Evolutionary conservation across 2,888 invertebrate genomes (phyloP).

Genomic region (Mesochorus sp.): DNA sequence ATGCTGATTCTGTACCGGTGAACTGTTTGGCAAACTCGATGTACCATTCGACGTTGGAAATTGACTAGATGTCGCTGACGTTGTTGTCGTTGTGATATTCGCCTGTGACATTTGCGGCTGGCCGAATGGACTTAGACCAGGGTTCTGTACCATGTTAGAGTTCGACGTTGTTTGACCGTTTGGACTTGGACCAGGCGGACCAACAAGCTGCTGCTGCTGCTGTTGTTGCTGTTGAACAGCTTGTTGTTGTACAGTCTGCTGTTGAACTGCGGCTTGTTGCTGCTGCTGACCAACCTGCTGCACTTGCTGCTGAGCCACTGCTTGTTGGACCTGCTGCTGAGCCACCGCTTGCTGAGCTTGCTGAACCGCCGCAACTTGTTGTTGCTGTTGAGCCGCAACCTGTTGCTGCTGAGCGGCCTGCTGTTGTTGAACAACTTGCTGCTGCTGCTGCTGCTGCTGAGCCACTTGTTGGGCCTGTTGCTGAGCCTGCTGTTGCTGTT

Average conservation of each 20-base stretch:
- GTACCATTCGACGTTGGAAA: conserved; percentile 86
- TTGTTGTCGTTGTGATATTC: conserved; percentile 82
- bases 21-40: conserved; percentile 81
- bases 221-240: conserved; percentile 63
- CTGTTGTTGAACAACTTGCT: conserved; percentile 82
- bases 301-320: conserved; percentile 74
- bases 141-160: conserved; percentile 85
- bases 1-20: conserved; percentile 83
- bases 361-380: conserved; percentile 75
- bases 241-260: conserved; percentile 62
- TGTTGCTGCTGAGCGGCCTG: conserved; percentile 81
- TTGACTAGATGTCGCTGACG: conserved; percentile 84
- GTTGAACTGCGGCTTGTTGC: conserved; percentile 82
- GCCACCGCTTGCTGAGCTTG: conserved; percentile 72
- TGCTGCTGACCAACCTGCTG: conserved; percentile 79
- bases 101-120: conserved; percentile 85
- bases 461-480: conserved; percentile 59
- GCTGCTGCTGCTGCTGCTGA: conserved; percentile 80
- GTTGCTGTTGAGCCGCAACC: conserved; percentile 60
- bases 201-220: conserved; percentile 83
- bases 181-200: conserved; percentile 91
- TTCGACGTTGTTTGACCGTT: conserved; percentile 86
- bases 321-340: conserved; percentile 70
- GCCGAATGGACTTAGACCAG: conserved; percentile 89
- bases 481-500: conserved; percentile 77